Conservation (phyloP, 92 coral and sea anemone genomes). For the Parazoanthus atlanticus region DNA sequence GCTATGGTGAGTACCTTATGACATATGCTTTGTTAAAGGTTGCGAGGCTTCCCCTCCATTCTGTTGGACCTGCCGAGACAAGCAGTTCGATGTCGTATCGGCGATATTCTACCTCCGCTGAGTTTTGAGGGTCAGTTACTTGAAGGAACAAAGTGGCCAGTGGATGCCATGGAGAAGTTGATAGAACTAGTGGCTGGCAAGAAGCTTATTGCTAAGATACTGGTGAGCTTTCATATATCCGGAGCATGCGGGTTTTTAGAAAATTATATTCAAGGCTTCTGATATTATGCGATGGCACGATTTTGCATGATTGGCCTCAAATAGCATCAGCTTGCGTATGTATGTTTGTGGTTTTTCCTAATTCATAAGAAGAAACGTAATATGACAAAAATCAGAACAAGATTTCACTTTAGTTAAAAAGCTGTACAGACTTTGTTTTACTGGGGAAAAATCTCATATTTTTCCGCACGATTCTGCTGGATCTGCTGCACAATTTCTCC, state of each 20-base stretch:
- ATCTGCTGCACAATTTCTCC: no score
- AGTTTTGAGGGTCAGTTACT: conserved; percentile 49
- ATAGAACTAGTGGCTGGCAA: conserved; percentile 88
- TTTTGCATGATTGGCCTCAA: no score
- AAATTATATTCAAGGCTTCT: neutral
- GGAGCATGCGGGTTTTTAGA: neutral
- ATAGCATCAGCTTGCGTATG: no score
- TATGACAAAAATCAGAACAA: no score
- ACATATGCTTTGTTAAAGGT: conserved; percentile 33
- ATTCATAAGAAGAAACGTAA: no score
- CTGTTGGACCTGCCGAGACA: conserved; percentile 86
- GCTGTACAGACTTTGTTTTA: no score
- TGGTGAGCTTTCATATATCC: conserved; percentile 46
- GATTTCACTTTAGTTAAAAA: no score
- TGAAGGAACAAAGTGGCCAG: conserved; percentile 70
- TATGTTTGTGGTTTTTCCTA: no score
- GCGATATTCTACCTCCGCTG: conserved; percentile 65
- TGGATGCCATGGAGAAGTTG: conserved; percentile 67
- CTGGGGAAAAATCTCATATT: no score
- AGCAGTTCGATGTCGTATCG: conserved; percentile 83
- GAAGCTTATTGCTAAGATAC: conserved; percentile 78
- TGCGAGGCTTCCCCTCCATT: conserved; percentile 90
- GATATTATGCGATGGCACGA: no score
- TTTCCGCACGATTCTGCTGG: no score
- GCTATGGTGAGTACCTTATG: neutral